These are phyloP conservation scores for Acronicta leporina DNA, from an alignment of 2,888 invertebrate genomes.

Conservation along the genomic window DNA sequence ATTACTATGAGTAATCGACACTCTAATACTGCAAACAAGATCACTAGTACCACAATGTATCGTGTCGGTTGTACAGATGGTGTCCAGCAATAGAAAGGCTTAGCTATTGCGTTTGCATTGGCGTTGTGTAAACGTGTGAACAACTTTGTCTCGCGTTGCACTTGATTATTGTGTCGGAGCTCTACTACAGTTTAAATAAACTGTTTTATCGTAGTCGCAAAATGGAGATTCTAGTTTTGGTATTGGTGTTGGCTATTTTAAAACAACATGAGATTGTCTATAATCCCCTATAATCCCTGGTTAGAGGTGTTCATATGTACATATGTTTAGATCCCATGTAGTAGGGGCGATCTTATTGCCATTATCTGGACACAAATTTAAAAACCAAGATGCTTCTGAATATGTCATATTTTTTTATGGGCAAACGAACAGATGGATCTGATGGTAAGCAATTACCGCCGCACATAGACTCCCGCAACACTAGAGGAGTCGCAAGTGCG, in stretches of 20 bases:
- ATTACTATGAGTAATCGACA: background rate
- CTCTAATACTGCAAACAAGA: background rate
- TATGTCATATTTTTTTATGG: no score
- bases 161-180: conserved; percentile 38
- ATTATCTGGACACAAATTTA: no score
- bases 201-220: background rate
- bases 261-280: no score
- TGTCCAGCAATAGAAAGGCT: conserved; percentile 19
- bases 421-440: no score
- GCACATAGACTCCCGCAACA: no score
- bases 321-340: no score
- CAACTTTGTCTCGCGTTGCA: conserved; percentile 39
- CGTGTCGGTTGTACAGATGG: conserved; percentile 25
- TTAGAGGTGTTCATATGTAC: no score
- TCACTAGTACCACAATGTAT: background rate
- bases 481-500: no score
- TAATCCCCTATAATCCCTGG: no score
- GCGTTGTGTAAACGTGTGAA: conserved; percentile 27
- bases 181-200: background rate
- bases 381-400: no score
- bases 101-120: conserved; percentile 36
- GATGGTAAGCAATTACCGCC: no score
- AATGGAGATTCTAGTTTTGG: background rate
- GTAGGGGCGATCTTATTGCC: no score
- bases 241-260: background rate